phyloP scores from a whole-genome alignment of 2,888 invertebrate species.

The Biston stratarius region DNA sequence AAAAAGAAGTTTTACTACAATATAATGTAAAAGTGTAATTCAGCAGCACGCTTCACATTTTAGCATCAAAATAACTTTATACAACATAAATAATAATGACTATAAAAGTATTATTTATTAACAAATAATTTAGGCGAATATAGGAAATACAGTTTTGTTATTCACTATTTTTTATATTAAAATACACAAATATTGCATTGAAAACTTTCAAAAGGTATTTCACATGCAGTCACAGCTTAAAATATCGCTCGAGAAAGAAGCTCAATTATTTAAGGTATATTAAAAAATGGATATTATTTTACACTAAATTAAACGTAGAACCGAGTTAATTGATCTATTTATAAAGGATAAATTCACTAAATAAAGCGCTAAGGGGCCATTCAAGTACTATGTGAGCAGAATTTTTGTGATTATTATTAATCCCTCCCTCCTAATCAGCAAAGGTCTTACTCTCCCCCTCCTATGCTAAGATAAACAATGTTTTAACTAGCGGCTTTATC shows the following conservation, averaged over 20 bases:
- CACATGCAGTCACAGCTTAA: slow-evolving; percentile 28
- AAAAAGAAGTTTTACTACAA: slow-evolving; percentile 30
- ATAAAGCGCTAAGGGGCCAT: slow-evolving; percentile 48
- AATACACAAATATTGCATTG: slow-evolving; percentile 34
- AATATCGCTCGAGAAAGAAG: slow-evolving; percentile 32
- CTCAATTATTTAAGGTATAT: slow-evolving; percentile 29
- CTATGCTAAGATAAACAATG: too few relatives aligned
- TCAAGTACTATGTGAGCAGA: too few relatives aligned
- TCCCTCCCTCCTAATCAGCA: too few relatives aligned
- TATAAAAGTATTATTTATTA: slow-evolving; percentile 43
- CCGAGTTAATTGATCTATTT: slow-evolving; percentile 55
- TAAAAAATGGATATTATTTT: slow-evolving; percentile 32
- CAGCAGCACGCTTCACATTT: slow-evolving; percentile 35
- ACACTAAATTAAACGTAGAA: slow-evolving; percentile 40
- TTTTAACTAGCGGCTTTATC: too few relatives aligned
- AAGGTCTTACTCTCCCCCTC: too few relatives aligned
- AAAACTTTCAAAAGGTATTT: slow-evolving; percentile 30
- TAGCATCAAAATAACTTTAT: slow-evolving; percentile 58
- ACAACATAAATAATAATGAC: slow-evolving; percentile 57
- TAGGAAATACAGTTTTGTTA: slow-evolving; percentile 43
- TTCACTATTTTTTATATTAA: slow-evolving; percentile 24
- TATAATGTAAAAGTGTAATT: slow-evolving; percentile 20
- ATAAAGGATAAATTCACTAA: slow-evolving; percentile 62
- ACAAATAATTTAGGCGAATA: slow-evolving; percentile 48
- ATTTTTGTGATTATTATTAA: too few relatives aligned